These are phyloP conservation scores for Musca domestica DNA, from an alignment of 1,140 invertebrate species.

Conservation along the genomic window DNA sequence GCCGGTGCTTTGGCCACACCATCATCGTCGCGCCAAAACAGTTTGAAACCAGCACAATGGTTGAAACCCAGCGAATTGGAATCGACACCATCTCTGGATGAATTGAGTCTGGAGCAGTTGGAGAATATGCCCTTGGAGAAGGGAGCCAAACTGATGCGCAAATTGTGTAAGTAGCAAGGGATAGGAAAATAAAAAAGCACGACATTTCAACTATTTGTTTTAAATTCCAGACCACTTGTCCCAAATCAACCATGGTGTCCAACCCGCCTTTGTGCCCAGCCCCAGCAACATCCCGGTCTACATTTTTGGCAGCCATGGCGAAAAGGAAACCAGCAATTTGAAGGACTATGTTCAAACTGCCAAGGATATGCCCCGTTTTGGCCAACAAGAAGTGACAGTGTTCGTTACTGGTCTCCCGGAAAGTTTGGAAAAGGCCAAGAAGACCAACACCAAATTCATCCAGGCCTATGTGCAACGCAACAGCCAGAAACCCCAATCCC, in stretches of 20 bases:
- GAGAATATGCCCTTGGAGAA: slow-evolving; percentile 42
- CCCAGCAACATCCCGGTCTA: slow-evolving; percentile 42
- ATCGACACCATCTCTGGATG: slow-evolving; percentile 41
- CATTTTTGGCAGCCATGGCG: slow-evolving; percentile 37
- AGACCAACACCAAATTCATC: slow-evolving; percentile 44
- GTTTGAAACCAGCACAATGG: slow-evolving; percentile 43
- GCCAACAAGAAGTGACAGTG: slow-evolving; percentile 47
- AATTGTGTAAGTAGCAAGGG: slow-evolving; percentile 35
- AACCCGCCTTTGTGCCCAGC: slow-evolving; percentile 38
- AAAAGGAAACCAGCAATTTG: slow-evolving; percentile 41
- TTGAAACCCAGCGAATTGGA: slow-evolving; percentile 37
- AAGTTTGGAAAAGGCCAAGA: slow-evolving; percentile 31
- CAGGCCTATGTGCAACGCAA: slow-evolving; percentile 47
- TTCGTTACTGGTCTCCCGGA: slow-evolving; percentile 45
- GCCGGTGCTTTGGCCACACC: slow-evolving; percentile 26
- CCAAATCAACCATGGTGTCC: slow-evolving; percentile 41
- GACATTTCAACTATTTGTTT: not conserved
- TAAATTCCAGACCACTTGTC: slow-evolving; percentile 23
- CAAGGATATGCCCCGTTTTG: slow-evolving; percentile 40
- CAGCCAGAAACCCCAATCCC: slow-evolving; percentile 37
- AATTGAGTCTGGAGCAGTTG: slow-evolving; percentile 41
- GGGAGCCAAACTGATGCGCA: slow-evolving; percentile 39
- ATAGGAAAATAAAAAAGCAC: not conserved
- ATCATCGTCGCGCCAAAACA: not conserved
- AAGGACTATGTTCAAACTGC: slow-evolving; percentile 39